Evolutionary conservation across 2,888 invertebrate genomes (phyloP), one percentile per base, ranked within the genome.

Genomic region (Coronaproctus castanopsis): DNA sequence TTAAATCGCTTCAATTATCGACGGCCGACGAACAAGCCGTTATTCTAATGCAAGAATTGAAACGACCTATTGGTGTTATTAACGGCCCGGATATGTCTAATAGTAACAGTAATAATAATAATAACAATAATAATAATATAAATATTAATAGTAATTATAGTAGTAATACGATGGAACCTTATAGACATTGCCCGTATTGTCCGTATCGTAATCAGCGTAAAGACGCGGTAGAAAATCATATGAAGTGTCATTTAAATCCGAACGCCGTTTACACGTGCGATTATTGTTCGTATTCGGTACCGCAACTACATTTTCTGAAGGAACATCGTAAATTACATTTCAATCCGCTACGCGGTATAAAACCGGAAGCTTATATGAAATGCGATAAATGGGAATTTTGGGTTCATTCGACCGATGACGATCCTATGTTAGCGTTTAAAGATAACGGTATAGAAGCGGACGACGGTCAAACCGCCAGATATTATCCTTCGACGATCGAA

Each of bases 301-400:
- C 81, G 2, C 84, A 85, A 67, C 80, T 80, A 60, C 80, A 83
- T 67, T 80, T 84, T 64, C 74, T 89, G 48, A 78, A 82, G 52
- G 88, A 88, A 66, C 91, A 91, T 71, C 76, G 81, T 51, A 82
- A 84, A 68, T 75, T 86, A 57, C 90, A 90, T 71, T 87, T 89
- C 69, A 72, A 72, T 65, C 75, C 75, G 60, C 77, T 76, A 67
- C 80, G 78, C 69, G 73, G 72, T 61, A 68, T 76, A 48, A 74
- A 71, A 61, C 75, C 80, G 1, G 80, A 81, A 67, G 79, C 78
- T 66, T 81, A 74, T 67, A 77, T 78, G 67, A 77, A 77, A 63
- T 79, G 77, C 67, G 77, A 80, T 67, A 76, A 77, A 61, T 74
- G 80, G 62, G 78, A 76, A 67, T 75, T 80, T 65, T 76, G 74